phyloP scores from a whole-genome alignment of 2,797 vertebrate genomes.

The Heterohyrax brucei region DNA sequence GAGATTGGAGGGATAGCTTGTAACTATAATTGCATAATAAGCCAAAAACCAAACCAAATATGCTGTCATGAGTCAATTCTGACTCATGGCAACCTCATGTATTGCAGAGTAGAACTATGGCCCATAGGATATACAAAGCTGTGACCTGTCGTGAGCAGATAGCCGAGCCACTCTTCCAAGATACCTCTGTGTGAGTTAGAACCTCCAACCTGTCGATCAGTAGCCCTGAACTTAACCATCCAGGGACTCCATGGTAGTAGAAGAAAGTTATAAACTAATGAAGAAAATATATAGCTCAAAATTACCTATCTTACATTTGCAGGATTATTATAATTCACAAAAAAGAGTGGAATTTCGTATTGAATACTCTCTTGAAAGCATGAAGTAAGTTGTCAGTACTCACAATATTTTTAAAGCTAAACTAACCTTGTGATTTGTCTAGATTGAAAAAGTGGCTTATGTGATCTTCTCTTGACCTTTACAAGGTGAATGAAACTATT shows the following conservation, averaged over 20 bases:
- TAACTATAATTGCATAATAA: not conserved
- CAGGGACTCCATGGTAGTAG: not conserved
- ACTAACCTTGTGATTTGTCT: not conserved
- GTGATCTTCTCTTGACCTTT: not conserved
- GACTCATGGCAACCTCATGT: not conserved
- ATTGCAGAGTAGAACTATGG: no score
- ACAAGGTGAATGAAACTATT: not conserved
- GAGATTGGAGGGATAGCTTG: not conserved
- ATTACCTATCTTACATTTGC: not conserved
- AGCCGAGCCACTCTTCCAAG: no score
- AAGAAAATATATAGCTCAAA: not conserved
- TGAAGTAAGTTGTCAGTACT: not conserved
- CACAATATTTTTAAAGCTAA: not conserved
- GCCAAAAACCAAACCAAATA: not conserved
- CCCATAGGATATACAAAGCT: no score
- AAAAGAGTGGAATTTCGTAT: not conserved
- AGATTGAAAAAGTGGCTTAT: not conserved
- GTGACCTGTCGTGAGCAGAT: no score
- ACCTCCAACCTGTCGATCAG: no score
- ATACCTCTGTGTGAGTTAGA: no score
- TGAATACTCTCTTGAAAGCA: not conserved
- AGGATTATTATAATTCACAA: not conserved
- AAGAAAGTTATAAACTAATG: constrained; percentile 31
- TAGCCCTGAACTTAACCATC: no score
- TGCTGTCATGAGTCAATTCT: not conserved